Base-by-base conservation (phyloP, 2,113 vertebrate genomes). In the Pachypanchax playfairii region DNA sequence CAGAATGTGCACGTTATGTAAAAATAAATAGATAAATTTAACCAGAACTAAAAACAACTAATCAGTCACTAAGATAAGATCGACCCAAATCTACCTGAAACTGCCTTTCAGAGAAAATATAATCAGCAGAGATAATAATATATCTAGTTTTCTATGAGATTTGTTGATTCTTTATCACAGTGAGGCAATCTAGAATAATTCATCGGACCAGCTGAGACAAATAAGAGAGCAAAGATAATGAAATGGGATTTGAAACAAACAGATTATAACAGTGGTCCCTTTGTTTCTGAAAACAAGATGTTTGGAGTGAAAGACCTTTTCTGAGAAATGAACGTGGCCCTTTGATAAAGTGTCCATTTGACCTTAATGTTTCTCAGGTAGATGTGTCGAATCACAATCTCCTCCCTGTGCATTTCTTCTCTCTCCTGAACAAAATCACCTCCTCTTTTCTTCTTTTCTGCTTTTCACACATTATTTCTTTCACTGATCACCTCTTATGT, bases 11-110 rank as follows among this genome's bases (percentile, higher is more conserved):
- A 64, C 61, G 33, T 22, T 57, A 65, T 68, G 63, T 66, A 64
- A 72, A 62, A 72, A n/a, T n/a, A n/a, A n/a, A n/a, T n/a, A n/a
- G n/a, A n/a, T n/a, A n/a, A n/a, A n/a, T n/a, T n/a, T n/a, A n/a
- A 80, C 15, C 55, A 24, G 55, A 62, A 46, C 74, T 77, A 81
- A 80, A 85, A 85, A 87, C 79, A 85, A 67, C 58, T 43, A 9
- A 51, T 81, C 61, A 52, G 77, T 85, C 73, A 80, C 75, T 76
- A 87, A 84, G 83, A 82, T 75, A 80, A 86, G 69, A 75, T 81
- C 44, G 15, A n/a, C 75, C 73, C 52, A 70, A 65, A 63, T 80
- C 79, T 60, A 65, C 74, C 58, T 75, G 49, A 42, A 56, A 53
- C 47, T 56, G 55, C 33, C 51, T 55, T 54, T 57, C 52, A 8